Base-by-base conservation (phyloP, 1,140 invertebrate genomes). In the Vanessa tameamea region DNA sequence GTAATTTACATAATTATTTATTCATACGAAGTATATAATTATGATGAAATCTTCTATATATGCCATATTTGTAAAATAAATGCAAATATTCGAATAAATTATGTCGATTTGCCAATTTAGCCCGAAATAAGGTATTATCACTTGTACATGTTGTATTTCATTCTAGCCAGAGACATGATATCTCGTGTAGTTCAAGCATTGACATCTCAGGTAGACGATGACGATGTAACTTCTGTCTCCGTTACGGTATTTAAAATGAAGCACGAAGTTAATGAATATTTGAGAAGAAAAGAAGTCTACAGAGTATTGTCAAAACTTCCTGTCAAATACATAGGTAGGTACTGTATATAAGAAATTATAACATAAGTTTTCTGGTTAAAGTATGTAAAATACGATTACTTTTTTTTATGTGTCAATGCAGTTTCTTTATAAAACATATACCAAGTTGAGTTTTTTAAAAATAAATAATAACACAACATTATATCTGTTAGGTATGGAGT, bases 111-210 rank as follows among this genome's bases (percentile, higher is more conserved):
- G 2, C 9, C 1, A 51, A n/a, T 6, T 12, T 43, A 6, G 50
- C 11, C 3, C 64, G 65, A 37, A 65, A 72, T 31, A 31, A 2
- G 8, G 20, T 31, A 51, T 23, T 12, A 5, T 51, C 12, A 8
- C 5, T 55, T 16, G n/a, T 20, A 20, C 4, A 7, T 11, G 5
- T 26, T 23, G 20, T 37, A 43, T 14, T 51, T 51, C 3, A 26
- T 69, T 70, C 47, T 79, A 95, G 95, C 85, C 78, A 91, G 94
- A 37, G 95, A 96, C 78, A 94, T 94, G 83, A 93, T 96, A 37
- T 94, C 94, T 26, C 90, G 94, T 23, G 93, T 96, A 12, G 87
- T 95, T 5, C 91, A 93, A 78, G 94, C 95, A 1, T 82, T 96
- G 71, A 90, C 81, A 72, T 84, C 82, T 48, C 88, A 92, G 64